Percentiles rank a stretch among this genome's conserved stretches.
Conservation (phyloP, 2,888 invertebrate species). For the Melinaea menophilus region DNA sequence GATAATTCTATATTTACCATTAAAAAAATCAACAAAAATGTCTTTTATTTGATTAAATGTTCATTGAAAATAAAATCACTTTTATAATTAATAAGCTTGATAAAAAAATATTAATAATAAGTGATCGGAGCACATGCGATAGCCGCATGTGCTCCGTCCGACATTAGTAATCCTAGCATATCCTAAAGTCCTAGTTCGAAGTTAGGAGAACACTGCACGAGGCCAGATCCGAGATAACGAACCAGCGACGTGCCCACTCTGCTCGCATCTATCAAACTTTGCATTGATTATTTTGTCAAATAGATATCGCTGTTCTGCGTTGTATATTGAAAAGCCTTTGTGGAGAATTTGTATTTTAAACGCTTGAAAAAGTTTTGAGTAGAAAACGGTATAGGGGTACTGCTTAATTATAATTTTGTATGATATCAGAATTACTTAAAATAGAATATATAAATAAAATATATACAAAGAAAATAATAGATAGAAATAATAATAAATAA, state of each 20-base stretch:
- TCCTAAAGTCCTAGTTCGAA: slow-evolving; percentile 19
- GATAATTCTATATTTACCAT: too few relatives aligned
- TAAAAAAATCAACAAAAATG: too few relatives aligned
- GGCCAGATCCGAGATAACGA: slow-evolving; percentile 58
- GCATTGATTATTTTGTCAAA: slow-evolving; percentile 61
- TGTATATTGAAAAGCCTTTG: slow-evolving; percentile 15
- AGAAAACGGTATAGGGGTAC: not conserved
- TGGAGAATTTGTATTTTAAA: slow-evolving; percentile 16
- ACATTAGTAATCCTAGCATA: slow-evolving; percentile 17
- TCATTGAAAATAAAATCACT: too few relatives aligned
- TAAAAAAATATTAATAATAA: not conserved
- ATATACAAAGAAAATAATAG: too few relatives aligned
- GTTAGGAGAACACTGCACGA: slow-evolving; percentile 13
- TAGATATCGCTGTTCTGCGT: slow-evolving; percentile 33
- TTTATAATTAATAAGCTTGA: not conserved
- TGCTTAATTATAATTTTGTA: not conserved
- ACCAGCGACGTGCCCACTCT: slow-evolving; percentile 55
- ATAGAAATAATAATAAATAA: too few relatives aligned
- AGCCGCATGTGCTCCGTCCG: not conserved
- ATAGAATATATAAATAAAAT: too few relatives aligned
- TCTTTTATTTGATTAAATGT: too few relatives aligned
- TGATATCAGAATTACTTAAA: too few relatives aligned
- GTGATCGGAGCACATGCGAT: not conserved
- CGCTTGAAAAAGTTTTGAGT: not conserved
- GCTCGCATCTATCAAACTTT: slow-evolving; percentile 56